These are phyloP conservation scores for Crocuta crocuta DNA, from an alignment of 2,113 vertebrate genomes.

Conservation along the genomic window DNA sequence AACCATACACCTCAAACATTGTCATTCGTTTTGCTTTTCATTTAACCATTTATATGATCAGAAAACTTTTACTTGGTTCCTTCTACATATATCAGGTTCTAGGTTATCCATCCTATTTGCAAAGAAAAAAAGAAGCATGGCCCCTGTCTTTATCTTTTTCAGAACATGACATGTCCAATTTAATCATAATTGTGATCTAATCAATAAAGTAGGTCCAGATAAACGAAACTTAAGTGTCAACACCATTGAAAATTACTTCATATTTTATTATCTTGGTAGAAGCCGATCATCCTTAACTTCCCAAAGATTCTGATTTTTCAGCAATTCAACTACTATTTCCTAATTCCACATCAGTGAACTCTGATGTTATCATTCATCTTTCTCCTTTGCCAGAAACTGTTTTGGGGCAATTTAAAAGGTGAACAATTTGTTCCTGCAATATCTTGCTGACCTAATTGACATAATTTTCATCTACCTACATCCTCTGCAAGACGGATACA, in stretches of 20 bases:
- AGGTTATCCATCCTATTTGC: neutral
- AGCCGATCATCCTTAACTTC: neutral
- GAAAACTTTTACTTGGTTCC: neutral
- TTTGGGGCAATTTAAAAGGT: neutral
- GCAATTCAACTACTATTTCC: neutral
- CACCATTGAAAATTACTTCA: neutral
- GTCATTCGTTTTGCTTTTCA: neutral
- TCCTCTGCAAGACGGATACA: conserved; percentile 5
- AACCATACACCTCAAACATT: neutral
- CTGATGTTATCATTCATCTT: neutral
- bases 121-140: neutral
- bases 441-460: neutral
- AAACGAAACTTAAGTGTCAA: neutral
- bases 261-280: neutral
- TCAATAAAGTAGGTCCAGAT: neutral
- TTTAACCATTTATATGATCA: neutral
- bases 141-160: neutral
- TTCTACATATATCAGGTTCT: neutral
- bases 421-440: conserved; percentile 42
- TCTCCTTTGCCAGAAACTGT: neutral
- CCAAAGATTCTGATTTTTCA: conserved; percentile 8
- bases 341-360: neutral
- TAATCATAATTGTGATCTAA: neutral
- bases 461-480: neutral
- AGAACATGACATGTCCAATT: neutral